Conservation (phyloP, 2,113 vertebrate species). For the Hemichromis elongatus region DNA sequence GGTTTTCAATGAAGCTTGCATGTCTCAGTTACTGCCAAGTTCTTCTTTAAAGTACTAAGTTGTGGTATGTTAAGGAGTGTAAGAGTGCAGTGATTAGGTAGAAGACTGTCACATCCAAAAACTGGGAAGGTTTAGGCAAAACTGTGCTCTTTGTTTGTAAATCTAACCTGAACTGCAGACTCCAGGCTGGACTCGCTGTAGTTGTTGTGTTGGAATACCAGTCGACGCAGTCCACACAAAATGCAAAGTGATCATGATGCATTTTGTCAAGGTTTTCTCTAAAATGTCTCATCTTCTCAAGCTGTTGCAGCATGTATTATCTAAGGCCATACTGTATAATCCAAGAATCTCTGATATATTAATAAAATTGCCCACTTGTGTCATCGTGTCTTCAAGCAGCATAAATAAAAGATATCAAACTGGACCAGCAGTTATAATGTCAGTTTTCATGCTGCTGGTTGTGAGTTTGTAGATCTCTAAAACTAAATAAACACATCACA, state of each 20-base stretch:
- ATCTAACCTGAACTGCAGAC: background rate
- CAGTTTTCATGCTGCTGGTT: background rate
- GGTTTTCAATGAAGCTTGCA: background rate
- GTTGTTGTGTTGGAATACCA: background rate
- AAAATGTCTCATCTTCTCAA: background rate
- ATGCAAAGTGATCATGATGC: background rate
- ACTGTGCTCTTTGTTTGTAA: background rate
- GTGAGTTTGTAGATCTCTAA: background rate
- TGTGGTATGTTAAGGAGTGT: background rate
- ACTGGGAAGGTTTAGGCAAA: background rate
- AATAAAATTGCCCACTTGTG: background rate
- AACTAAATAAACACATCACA: background rate
- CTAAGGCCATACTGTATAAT: background rate
- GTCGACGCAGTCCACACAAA: accelerated
- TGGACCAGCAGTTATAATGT: accelerated
- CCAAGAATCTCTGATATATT: background rate
- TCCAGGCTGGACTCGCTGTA: background rate
- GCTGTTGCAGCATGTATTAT: background rate
- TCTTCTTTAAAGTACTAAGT: background rate
- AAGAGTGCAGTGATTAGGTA: background rate
- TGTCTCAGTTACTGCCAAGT: accelerated
- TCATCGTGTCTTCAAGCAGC: background rate
- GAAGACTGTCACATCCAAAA: background rate
- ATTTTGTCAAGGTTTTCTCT: background rate
- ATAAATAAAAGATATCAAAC: background rate